phyloP scores from a whole-genome alignment of 2,888 invertebrate species.

The Tanypteryx hageni region DNA sequence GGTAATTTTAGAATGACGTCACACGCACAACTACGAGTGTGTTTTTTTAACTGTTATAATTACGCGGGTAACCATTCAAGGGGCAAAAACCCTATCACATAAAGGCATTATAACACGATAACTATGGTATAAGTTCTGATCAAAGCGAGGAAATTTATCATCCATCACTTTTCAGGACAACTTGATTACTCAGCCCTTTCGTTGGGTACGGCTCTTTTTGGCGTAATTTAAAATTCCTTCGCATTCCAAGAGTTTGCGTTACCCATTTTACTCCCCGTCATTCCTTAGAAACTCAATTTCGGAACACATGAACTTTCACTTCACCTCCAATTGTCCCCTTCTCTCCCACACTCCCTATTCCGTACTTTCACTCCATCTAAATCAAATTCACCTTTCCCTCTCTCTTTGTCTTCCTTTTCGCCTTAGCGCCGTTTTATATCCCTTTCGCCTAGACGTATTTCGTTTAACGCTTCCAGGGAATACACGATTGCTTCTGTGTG shows the following conservation, averaged over 20 bases:
- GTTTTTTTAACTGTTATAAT: no score
- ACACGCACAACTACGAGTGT: no score
- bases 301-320: conserved; percentile 8
- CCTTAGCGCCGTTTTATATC: no score
- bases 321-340: neutral
- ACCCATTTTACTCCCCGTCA: neutral
- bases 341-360: neutral
- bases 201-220: neutral
- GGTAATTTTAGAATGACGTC: no score
- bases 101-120: no score
- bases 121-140: no score
- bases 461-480: no score
- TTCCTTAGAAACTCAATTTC: conserved; percentile 17
- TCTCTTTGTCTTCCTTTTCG: neutral
- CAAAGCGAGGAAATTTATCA: no score
- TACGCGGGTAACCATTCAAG: no score
- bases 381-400: neutral
- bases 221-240: conserved; percentile 13
- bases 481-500: no score
- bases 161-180: neutral
- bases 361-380: conserved; percentile 10
- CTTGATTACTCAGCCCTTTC: neutral
- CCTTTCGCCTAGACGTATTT: no score
- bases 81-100: no score
- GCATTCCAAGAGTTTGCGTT: neutral